A percentile compares a stretch with the other conserved stretches of the same genome.
phyloP scores from a whole-genome alignment of 1,140 invertebrate genomes.

The Metaphire vulgaris region DNA sequence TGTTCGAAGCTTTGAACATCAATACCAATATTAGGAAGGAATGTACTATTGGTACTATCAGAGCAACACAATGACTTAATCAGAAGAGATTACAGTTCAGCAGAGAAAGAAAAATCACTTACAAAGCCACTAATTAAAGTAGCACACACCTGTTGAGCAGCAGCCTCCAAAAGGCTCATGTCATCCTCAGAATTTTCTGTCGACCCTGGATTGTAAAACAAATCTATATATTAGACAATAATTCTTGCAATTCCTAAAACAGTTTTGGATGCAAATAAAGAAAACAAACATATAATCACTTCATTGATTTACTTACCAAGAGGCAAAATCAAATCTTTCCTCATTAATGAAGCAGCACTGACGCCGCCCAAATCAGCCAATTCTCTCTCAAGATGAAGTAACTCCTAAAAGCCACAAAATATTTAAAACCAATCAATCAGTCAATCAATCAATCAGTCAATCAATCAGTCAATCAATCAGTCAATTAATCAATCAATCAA shows the following conservation, averaged over 20 bases:
- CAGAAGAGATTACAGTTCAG: too few species aligned
- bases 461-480: too few species aligned
- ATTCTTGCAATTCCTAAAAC: too few species aligned
- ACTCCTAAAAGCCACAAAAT: conserved; percentile 47
- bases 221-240: conserved; percentile 10
- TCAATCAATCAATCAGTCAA: too few species aligned
- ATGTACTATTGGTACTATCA: too few species aligned
- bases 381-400: conserved; percentile 80
- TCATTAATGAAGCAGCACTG: conserved; percentile 79
- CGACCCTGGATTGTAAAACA: conserved; percentile 35
- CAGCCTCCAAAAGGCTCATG: conserved; percentile 65
- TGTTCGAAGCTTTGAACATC: too few species aligned
- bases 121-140: not conserved
- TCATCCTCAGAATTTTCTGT: conserved; percentile 68
- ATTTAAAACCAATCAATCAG: too few species aligned
- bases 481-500: too few species aligned
- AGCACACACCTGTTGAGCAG: conserved; percentile 53
- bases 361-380: conserved; percentile 81
- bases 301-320: conserved; percentile 51
- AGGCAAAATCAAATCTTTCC: conserved; percentile 71
- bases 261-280: too few species aligned
- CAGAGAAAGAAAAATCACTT: not conserved
- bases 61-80: too few species aligned
- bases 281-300: too few species aligned
- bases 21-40: too few species aligned